Conservation (phyloP, 2,113 vertebrate species). For the Sphaerodactylus townsendi region DNA sequence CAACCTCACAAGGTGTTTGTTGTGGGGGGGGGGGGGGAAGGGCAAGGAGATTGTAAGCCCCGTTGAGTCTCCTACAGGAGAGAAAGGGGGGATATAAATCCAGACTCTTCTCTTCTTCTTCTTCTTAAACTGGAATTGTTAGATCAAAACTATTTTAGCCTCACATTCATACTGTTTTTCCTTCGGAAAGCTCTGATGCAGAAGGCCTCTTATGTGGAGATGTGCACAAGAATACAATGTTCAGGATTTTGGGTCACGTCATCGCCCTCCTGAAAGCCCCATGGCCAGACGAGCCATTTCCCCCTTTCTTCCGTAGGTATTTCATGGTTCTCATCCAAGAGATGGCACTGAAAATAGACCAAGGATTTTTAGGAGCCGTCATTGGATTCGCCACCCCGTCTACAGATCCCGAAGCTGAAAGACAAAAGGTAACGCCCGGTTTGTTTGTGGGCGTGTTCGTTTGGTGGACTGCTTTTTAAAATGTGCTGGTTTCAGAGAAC, state of each 20-base stretch:
- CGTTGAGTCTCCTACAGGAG: too few species aligned
- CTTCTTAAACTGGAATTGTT: not conserved
- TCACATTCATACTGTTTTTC: not conserved
- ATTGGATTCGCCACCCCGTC: constrained; percentile 82
- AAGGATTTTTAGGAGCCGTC: constrained; percentile 89
- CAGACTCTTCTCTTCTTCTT: too few species aligned
- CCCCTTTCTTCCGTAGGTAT: constrained; percentile 77
- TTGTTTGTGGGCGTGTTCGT: not conserved
- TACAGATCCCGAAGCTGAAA: constrained; percentile 75
- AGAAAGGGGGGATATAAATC: too few species aligned
- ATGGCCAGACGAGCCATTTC: not conserved
- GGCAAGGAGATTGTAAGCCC: too few species aligned
- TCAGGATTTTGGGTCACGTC: not conserved
- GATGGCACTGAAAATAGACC: constrained; percentile 96
- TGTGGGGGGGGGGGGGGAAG: too few species aligned
- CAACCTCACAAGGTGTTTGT: too few species aligned
- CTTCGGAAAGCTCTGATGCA: not conserved
- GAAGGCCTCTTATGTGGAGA: not conserved
- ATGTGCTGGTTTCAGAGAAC: not conserved
- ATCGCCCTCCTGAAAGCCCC: not conserved
- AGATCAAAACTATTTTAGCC: not conserved
- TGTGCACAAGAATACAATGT: not conserved
- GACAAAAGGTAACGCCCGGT: constrained; percentile 78
- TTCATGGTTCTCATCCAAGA: constrained; percentile 99
- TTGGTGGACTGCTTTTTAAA: not conserved